Conservation (phyloP, 2,797 vertebrate genomes). For the Melanogrammus aeglefinus region DNA sequence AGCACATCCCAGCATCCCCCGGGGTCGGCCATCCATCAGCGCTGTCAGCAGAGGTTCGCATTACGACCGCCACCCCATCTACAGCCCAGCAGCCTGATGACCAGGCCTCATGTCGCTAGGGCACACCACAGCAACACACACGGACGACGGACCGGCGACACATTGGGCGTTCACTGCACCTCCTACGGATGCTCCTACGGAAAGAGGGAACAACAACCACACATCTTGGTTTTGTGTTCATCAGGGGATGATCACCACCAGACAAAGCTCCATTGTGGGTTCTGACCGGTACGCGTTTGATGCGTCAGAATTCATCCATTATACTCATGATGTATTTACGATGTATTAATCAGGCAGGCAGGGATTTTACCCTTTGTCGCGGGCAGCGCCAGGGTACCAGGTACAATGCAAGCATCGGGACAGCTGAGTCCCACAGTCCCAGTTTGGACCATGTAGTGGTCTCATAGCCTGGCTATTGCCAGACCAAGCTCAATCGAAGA, state of each 20-base stretch:
- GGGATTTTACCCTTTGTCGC: conserved; percentile 23
- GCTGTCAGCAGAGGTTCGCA: conserved; percentile 50
- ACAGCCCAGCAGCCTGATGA: conserved; percentile 33
- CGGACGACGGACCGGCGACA: conserved; percentile 30
- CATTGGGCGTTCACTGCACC: conserved; percentile 28
- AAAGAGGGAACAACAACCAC: conserved; percentile 11
- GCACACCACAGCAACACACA: conserved; percentile 16
- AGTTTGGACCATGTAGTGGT: conserved; percentile 35
- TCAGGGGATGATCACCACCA: not conserved
- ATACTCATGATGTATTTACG: not conserved
- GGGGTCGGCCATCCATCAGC: conserved; percentile 51
- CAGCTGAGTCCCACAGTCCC: conserved; percentile 50
- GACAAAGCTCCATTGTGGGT: not conserved
- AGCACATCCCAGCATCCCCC: conserved; percentile 25
- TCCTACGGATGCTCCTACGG: conserved; percentile 34
- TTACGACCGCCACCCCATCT: conserved; percentile 58
- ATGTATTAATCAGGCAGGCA: conserved; percentile 21
- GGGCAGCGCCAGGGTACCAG: conserved; percentile 35
- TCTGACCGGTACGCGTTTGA: not conserved
- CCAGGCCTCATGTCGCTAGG: not conserved
- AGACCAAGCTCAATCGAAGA: no score
- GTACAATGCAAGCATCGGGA: conserved; percentile 54
- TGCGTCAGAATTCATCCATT: not conserved
- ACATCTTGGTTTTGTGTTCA: not conserved
- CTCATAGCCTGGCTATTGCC: no score